Conservation (phyloP, 2,797 vertebrate species). For the Triplophysa bombifrons region DNA sequence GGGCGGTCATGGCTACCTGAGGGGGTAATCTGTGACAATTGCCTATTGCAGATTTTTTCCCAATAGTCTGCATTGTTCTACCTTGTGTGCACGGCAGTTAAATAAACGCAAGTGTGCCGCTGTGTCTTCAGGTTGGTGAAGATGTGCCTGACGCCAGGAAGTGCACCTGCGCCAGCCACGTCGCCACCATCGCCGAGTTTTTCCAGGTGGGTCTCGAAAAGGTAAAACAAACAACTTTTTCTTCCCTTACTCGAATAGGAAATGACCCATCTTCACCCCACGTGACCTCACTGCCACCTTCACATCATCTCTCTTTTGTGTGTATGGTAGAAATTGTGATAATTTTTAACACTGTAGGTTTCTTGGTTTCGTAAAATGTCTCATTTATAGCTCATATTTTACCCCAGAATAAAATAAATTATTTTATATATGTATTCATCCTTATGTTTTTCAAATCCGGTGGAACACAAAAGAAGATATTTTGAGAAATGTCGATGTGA, state of each 20-base stretch:
- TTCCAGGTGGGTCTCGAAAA: constrained; percentile 84
- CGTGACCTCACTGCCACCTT: background rate
- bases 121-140: constrained; percentile 87
- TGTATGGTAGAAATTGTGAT: background rate
- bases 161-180: constrained; percentile 94
- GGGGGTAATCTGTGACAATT: constrained; percentile 9
- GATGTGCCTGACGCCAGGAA: constrained; percentile 94
- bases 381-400: background rate
- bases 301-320: background rate
- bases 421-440: background rate
- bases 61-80: constrained; percentile 9
- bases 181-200: constrained; percentile 94
- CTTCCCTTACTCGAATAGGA: constrained; percentile 28
- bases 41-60: background rate
- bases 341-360: background rate
- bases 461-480: too few relatives aligned
- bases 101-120: constrained; percentile 2
- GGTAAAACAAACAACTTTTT: constrained; percentile 48
- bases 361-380: background rate
- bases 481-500: too few relatives aligned
- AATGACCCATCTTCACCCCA: background rate
- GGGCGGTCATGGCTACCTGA: background rate
- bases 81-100: background rate
- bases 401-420: background rate
- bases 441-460: too few relatives aligned